Evolutionary conservation across 1,140 invertebrate genomes (phyloP).

Genomic region (Brachionus manjavacas): DNA sequence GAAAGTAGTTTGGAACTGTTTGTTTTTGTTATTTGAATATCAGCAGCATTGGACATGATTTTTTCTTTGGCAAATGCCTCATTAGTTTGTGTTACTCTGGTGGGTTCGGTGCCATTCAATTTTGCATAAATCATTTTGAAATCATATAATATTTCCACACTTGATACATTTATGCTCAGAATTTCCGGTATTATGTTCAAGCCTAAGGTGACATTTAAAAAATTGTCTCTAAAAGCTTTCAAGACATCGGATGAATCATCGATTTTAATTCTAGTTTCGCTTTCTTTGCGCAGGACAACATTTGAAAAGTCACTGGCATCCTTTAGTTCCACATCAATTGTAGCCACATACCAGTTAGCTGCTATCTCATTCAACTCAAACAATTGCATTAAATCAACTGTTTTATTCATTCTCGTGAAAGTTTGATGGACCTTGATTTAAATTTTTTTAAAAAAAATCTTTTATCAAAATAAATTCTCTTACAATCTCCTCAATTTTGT

Average conservation of each 20-base stretch:
- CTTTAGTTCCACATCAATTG: slow-evolving; percentile 13
- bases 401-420: slow-evolving; percentile 4
- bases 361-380: background rate
- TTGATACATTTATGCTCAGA: background rate
- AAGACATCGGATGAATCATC: background rate
- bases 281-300: background rate
- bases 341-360: background rate
- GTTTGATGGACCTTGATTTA: slow-evolving; percentile 11
- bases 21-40: background rate
- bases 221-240: background rate
- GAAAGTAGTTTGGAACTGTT: background rate
- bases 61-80: background rate
- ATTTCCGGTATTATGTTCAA: background rate
- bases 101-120: background rate
- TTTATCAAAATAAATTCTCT: background rate
- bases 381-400: slow-evolving; percentile 16
- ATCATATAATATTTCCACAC: background rate
- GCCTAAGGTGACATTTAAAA: background rate
- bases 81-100: background rate
- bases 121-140: background rate
- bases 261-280: background rate
- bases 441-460: background rate
- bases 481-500: slow-evolving; percentile 42
- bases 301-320: slow-evolving; percentile 25
- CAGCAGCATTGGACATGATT: background rate